Base-by-base conservation (phyloP, 2,113 vertebrate species). In the Ia io region DNA sequence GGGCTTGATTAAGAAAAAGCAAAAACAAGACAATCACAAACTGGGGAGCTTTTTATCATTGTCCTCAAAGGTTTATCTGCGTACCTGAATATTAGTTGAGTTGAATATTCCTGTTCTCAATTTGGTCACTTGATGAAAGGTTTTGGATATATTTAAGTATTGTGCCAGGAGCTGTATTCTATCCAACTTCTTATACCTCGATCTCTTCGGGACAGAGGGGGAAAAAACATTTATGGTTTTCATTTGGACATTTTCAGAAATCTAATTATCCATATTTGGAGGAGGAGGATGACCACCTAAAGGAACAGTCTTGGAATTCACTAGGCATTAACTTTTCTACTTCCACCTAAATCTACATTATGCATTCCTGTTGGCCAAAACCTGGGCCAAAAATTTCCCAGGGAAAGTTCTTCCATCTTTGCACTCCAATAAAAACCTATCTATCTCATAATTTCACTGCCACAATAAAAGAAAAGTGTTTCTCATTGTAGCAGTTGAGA, bases 321-420 rank as follows among this genome's bases (percentile, higher is more conserved):
- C 77, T 78, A 42, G 51, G 8, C 32, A 59, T 59, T 91, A 73
- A n/a, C 63, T 94, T 93, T 86, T 77, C 69, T 94, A 61, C 3
- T 91, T 76, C 6, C 12, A 65, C 42, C 18, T 73, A 70, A 88
- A 86, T 79, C 59, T 7, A 74, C 11, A 17, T 35, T 63, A 37
- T 53, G 53, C 3, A 0, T 87, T 92, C 16, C 47, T 86, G 9
- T 47, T 73, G 67, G 59, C 63, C 47, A 65, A 93, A 88, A 42
- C 25, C 30, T 12, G 16, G 93, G n/a, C 14, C 10, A 85, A 35
- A 86, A 92, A 70, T 85, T 87, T 44, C 49, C 20, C 40, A 93
- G 40, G 61, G 35, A 95, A 90, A 80, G 71, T 35, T 86, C 59
- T 96, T 61, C 77, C n/a, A 88, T 90, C 37, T 95, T 71, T 85